Conservation (phyloP, 2,888 invertebrate genomes). For the Masnerella sp. region DNA sequence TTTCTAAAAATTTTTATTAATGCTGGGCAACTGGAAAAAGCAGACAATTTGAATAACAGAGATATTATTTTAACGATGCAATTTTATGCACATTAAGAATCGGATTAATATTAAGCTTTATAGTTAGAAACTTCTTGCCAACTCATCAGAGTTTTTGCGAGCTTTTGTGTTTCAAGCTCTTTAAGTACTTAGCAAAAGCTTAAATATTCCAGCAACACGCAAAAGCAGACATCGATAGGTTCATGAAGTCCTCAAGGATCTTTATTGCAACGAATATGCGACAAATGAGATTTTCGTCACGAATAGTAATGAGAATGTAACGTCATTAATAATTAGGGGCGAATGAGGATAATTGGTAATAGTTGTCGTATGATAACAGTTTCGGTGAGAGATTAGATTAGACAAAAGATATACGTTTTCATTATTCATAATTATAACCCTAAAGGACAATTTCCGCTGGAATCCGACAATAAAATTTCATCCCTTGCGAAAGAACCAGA, state of each 20-base stretch:
- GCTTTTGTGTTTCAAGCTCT: conserved; percentile 38
- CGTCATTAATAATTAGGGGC: conserved; percentile 3
- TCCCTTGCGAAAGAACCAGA: too few relatives aligned
- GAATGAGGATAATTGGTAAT: conserved; percentile 6
- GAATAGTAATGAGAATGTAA: conserved; percentile 19
- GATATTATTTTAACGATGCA: conserved; percentile 20
- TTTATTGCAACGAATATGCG: conserved; percentile 22
- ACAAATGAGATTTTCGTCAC: conserved; percentile 18
- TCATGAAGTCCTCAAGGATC: conserved; percentile 20
- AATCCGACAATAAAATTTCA: conserved; percentile 1
- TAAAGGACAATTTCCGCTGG: too few relatives aligned
- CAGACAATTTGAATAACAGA: conserved; percentile 14
- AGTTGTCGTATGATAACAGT: too few relatives aligned
- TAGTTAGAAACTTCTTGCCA: conserved; percentile 20
- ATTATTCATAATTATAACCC: too few relatives aligned
- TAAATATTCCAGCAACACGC: conserved; percentile 29
- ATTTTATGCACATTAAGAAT: conserved; percentile 26
- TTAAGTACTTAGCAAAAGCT: conserved; percentile 29
- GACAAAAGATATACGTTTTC: too few relatives aligned
- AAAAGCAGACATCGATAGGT: conserved; percentile 31
- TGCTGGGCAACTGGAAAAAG: background rate
- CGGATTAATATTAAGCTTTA: conserved; percentile 25
- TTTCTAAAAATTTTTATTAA: too few relatives aligned
- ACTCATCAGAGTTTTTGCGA: conserved; percentile 29
- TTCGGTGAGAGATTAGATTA: too few relatives aligned